Base-by-base conservation (phyloP, 2,113 vertebrate species). In the Seriola rivoliana region DNA sequence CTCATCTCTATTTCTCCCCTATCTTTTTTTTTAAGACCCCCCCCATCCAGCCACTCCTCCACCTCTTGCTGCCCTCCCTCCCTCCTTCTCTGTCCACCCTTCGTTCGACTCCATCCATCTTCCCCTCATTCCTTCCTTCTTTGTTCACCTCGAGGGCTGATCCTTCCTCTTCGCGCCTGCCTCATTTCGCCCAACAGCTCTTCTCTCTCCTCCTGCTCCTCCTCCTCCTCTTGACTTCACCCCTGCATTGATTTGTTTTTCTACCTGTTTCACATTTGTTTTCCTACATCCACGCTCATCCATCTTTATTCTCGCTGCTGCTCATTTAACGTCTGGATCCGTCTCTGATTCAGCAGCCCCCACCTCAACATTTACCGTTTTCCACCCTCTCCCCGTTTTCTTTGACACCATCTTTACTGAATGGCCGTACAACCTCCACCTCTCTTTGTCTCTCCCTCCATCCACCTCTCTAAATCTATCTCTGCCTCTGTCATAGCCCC, bases 361-460 rank as follows among this genome's bases (percentile, higher is more conserved):
- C n/a, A 58, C 73, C 64, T 29, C 12, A 12, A 34, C 46, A 36
- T 73, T 73, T 73, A 54, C 72, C 8, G 14, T 52, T 66, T 75
- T 75, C 86, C 75, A 81, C 82, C 59, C 76, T 71, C 71, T 58
- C 58, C 79, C 69, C 5, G 25, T 69, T 87, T 81, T 80, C 85
- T 88, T 83, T 78, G 86, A 79, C 83, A 89, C 86, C 88, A 80
- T 92, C 89, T 90, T 91, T 69, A 73, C 82, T 32, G 76, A 90
- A 67, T 68, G 73, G 85, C 82, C 72, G 72, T 73, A 72, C 86
- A 92, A 93, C 93, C 94, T 93, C 90, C 87, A 92, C 92, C 91
- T 92, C 87, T 89, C 91, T 93, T 90, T 93, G 90, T 90, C 90
- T 90, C 85, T 86, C 87, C 82, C 84, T 87, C 88, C 84, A 85